These are phyloP conservation scores for Lasioglossum zephyrum DNA, from an alignment of 2,888 invertebrate genomes.

Conservation along the genomic window DNA sequence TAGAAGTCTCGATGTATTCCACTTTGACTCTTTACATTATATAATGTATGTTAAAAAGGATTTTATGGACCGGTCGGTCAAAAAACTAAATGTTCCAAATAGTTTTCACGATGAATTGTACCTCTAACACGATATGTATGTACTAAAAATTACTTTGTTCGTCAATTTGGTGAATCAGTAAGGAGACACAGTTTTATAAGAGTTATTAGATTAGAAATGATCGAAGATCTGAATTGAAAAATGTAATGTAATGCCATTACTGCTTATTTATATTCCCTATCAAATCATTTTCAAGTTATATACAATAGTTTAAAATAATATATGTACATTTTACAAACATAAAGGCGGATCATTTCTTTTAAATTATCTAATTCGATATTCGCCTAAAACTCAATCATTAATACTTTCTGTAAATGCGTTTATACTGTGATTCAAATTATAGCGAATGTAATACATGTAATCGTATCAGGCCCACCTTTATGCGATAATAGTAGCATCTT, in stretches of 20 bases:
- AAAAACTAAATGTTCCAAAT: constrained; percentile 51
- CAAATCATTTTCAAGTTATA: constrained; percentile 45
- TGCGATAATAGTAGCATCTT: constrained; percentile 47
- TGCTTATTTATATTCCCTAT: constrained; percentile 29
- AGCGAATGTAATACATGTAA: not conserved
- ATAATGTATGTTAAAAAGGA: constrained; percentile 27
- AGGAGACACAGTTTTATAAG: constrained; percentile 62
- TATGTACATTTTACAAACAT: constrained; percentile 49
- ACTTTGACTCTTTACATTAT: constrained; percentile 25
- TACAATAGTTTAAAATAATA: constrained; percentile 49
- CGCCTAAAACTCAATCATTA: constrained; percentile 32
- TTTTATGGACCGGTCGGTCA: constrained; percentile 42
- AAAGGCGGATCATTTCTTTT: constrained; percentile 39
- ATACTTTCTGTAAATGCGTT: constrained; percentile 7
- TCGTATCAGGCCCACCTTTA: constrained; percentile 52
- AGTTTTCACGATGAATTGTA: constrained; percentile 69
- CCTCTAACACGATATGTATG: constrained; percentile 79
- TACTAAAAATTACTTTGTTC: constrained; percentile 78
- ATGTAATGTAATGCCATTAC: constrained; percentile 32
- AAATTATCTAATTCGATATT: constrained; percentile 18
- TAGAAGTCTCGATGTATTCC: constrained; percentile 45
- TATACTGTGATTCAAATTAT: not conserved
- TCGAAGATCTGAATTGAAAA: constrained; percentile 51
- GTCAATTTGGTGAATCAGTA: constrained; percentile 63
- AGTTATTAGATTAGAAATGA: constrained; percentile 59